A percentile compares a stretch with the other conserved stretches of the same genome.
These are phyloP conservation scores for Caenorhabditis briggsae DNA, from an alignment of 1,140 invertebrate species.

Conservation along the genomic window DNA sequence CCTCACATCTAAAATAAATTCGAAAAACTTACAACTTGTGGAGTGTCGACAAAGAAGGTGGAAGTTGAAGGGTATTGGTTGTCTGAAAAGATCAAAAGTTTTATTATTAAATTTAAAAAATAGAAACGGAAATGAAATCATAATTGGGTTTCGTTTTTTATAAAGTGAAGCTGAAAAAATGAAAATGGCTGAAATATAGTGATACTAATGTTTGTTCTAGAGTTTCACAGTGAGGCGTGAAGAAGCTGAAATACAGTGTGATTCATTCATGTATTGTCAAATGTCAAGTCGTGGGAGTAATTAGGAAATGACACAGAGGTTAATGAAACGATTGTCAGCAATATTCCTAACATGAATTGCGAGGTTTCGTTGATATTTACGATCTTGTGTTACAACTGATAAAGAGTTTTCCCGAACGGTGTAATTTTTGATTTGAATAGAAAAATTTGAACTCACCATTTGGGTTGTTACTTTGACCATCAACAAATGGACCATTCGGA, in stretches of 20 bases:
- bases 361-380: background rate
- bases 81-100: slow-evolving; percentile 19
- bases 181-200: background rate
- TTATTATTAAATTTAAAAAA: background rate
- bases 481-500: slow-evolving; percentile 16
- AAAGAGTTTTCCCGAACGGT: no score
- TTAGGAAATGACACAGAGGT: background rate
- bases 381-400: background rate
- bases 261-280: background rate
- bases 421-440: background rate
- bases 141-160: slow-evolving; percentile 1
- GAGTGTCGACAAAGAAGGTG: slow-evolving; percentile 4
- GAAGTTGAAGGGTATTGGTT: slow-evolving; percentile 8
- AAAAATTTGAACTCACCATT: background rate
- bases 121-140: slow-evolving; percentile 27
- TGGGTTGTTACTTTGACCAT: slow-evolving; percentile 45
- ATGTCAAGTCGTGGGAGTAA: slow-evolving; percentile 10
- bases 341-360: background rate
- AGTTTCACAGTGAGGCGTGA: background rate
- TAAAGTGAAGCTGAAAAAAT: background rate
- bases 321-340: background rate
- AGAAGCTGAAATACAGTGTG: slow-evolving; percentile 2
- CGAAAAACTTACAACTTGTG: slow-evolving; percentile 12
- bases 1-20: background rate
- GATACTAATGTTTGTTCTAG: slow-evolving; percentile 13